Base-by-base conservation (phyloP, 2,888 invertebrate genomes). In the Apamea crenata region DNA sequence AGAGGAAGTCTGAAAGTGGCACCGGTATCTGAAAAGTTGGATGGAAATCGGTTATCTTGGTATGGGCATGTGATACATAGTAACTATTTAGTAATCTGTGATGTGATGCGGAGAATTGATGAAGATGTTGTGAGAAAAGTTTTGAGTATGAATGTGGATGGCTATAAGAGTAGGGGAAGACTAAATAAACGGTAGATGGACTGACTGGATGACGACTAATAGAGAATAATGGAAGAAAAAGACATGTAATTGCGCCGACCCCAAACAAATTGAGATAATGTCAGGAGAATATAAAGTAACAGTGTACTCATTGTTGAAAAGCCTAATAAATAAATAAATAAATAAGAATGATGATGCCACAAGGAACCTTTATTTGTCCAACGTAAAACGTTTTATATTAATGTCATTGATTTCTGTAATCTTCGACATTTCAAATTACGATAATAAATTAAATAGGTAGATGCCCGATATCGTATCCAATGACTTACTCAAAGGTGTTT, bases 391-490 rank as follows among this genome's bases (percentile, higher is more conserved):
- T 53, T 8, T n/a, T 25, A 21, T 67, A 67, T 56, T 75, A n/a
- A 44, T 76, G 59, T n/a, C 1, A 61, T 47, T 76, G 73, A 47
- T 72, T 47, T 47, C n/a, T 47, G 8, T 47, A 59, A 65, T 77
- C 78, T 25, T 69, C 59, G 47, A 67, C 25, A 59, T 32, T 66
- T 56, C 7, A 36, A 67, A 68, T 25, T 5, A n/a, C 2, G 44
- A 80, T 79, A 18, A 1, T 72, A 56, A 44, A 80, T 29, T 29
- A 53, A 50, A 21, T 53, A 68, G 61, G 29, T 81, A 40, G 29
- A 63, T n/a, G 82, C 3, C 68, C 77, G 82, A 81, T 81, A 81
- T 61, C n/a, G 29, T 63, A 56, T 76, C 25, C 50, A 53, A 68
- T 77, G 77, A 82, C 61, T 36, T 80, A 67, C 40, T 25, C 25